These are phyloP conservation scores for Phasia obesa DNA, from an alignment of 2,888 invertebrate genomes.

Conservation along the genomic window DNA sequence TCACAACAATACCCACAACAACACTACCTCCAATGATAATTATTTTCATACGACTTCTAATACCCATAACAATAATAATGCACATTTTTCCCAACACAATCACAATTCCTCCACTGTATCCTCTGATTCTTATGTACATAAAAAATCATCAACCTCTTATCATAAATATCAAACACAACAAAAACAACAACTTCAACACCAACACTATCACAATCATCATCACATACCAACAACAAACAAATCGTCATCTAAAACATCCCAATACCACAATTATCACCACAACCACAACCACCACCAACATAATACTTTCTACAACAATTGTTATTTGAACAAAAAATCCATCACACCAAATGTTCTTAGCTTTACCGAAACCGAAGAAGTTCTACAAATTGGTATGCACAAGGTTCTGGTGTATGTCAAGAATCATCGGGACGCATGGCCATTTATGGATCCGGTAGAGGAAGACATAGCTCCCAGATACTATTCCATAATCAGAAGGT, in stretches of 20 bases:
- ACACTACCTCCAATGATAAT: slow-evolving; percentile 65
- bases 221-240: slow-evolving; percentile 38
- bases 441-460: slow-evolving; percentile 95
- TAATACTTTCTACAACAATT: slow-evolving; percentile 73
- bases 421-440: slow-evolving; percentile 96
- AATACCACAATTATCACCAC: slow-evolving; percentile 60
- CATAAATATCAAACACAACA: slow-evolving; percentile 69
- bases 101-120: slow-evolving; percentile 55
- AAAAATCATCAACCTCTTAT: slow-evolving; percentile 70
- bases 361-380: slow-evolving; percentile 91
- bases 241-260: slow-evolving; percentile 51
- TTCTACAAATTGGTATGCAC: slow-evolving; percentile 94
- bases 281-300: slow-evolving; percentile 46
- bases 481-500: slow-evolving; percentile 87
- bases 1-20: slow-evolving; percentile 46
- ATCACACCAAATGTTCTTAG: slow-evolving; percentile 84
- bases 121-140: slow-evolving; percentile 68
- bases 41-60: slow-evolving; percentile 58
- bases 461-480: slow-evolving; percentile 96
- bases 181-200: slow-evolving; percentile 64
- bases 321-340: slow-evolving; percentile 79
- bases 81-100: slow-evolving; percentile 67
- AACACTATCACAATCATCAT: slow-evolving; percentile 39
- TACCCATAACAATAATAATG: slow-evolving; percentile 62
- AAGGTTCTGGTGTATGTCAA: slow-evolving; percentile 94